Conservation (phyloP, 2,113 vertebrate genomes). For the Chrysochloris asiatica region DNA sequence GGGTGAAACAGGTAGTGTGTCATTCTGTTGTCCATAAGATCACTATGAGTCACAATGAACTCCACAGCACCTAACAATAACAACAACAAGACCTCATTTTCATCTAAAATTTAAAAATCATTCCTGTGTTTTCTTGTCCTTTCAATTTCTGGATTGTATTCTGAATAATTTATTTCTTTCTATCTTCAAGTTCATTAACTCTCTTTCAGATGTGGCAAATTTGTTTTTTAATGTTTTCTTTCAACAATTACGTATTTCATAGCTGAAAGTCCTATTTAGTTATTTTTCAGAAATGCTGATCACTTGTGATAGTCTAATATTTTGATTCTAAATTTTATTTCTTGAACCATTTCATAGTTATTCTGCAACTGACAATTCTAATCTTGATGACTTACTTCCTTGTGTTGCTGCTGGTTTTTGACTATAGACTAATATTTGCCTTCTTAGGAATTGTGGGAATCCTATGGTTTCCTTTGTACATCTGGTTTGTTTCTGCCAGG, state of each 20-base stretch:
- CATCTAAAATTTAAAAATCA: slow-evolving; percentile 12
- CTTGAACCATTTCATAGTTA: background rate
- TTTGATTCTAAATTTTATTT: background rate
- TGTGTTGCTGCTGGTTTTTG: background rate
- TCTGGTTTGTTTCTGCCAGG: background rate
- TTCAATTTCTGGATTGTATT: background rate
- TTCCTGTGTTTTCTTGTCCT: slow-evolving; percentile 1
- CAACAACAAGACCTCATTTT: background rate
- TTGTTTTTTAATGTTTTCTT: slow-evolving; percentile 10
- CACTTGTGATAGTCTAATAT: background rate
- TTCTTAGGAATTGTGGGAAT: background rate
- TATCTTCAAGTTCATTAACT: slow-evolving; percentile 13
- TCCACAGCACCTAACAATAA: too few relatives aligned
- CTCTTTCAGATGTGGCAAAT: slow-evolving; percentile 1
- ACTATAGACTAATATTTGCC: background rate
- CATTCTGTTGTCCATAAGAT: too few relatives aligned
- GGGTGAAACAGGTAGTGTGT: too few relatives aligned
- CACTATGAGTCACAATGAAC: too few relatives aligned
- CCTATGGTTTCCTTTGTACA: background rate
- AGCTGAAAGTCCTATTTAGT: background rate
- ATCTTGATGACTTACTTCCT: background rate
- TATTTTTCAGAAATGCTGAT: background rate
- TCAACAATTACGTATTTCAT: slow-evolving; percentile 36
- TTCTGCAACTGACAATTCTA: background rate
- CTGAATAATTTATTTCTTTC: slow-evolving; percentile 9